phyloP scores from a whole-genome alignment of 2,888 invertebrate species.

The Corythucha ciliata region DNA sequence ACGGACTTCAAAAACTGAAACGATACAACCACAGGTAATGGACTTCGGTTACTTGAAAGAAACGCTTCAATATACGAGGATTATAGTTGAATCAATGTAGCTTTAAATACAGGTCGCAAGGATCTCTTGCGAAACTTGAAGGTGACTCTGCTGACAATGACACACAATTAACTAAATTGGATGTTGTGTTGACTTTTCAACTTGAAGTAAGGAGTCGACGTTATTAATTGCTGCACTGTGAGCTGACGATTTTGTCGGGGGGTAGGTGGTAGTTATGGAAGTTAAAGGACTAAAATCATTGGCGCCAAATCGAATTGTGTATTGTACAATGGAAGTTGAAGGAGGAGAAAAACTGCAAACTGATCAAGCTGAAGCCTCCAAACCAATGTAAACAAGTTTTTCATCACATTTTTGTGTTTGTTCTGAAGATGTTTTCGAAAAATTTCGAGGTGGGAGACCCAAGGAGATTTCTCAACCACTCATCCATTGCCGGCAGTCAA shows the following conservation, averaged over 20 bases:
- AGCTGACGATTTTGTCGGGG: too few relatives aligned
- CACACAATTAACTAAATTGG: constrained; percentile 92
- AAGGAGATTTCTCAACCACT: constrained; percentile 97
- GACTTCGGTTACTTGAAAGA: too few relatives aligned
- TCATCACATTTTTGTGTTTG: not conserved
- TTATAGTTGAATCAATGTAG: too few relatives aligned
- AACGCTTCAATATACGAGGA: too few relatives aligned
- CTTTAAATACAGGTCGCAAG: constrained; percentile 76
- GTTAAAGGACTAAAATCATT: constrained; percentile 95
- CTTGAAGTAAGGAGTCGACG: constrained; percentile 61
- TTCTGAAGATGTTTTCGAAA: constrained; percentile 2
- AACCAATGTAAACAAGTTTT: constrained; percentile 67
- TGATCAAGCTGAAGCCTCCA: constrained; percentile 98
- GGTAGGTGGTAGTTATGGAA: constrained; percentile 98
- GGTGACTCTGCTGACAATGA: constrained; percentile 92
- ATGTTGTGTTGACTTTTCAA: constrained; percentile 94
- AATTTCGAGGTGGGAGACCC: constrained; percentile 90
- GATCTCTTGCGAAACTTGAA: constrained; percentile 85
- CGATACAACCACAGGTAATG: constrained; percentile 94
- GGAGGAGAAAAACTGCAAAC: constrained; percentile 98
- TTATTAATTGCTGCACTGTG: not conserved
- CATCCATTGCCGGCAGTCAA: constrained; percentile 95
- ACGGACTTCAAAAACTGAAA: constrained; percentile 94
- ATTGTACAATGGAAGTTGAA: constrained; percentile 99
- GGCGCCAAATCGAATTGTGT: constrained; percentile 94